Conservation (phyloP, 1,140 invertebrate species). For the Capitella teleta region DNA sequence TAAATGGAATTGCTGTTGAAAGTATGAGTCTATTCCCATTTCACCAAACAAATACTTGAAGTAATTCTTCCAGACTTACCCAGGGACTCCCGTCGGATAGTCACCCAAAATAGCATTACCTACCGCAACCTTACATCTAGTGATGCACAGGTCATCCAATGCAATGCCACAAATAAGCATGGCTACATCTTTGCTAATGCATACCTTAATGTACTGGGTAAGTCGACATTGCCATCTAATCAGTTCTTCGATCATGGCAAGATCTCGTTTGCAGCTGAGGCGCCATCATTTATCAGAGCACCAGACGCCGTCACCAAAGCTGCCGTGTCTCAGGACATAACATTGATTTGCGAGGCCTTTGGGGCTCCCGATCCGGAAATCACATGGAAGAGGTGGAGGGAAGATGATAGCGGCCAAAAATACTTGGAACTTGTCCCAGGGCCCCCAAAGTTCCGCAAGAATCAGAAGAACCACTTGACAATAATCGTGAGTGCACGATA, state of each 20-base stretch:
- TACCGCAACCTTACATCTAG: slow-evolving; percentile 69
- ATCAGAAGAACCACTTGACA: slow-evolving; percentile 57
- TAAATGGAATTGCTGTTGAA: slow-evolving; percentile 82
- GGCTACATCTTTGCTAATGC: slow-evolving; percentile 98
- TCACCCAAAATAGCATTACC: slow-evolving; percentile 56
- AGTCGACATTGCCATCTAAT: slow-evolving; percentile 15
- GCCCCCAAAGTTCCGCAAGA: neutral
- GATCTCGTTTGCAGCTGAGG: slow-evolving; percentile 44
- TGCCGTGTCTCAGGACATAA: slow-evolving; percentile 69
- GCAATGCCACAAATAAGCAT: slow-evolving; percentile 94
- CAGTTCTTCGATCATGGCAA: neutral
- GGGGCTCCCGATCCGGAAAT: slow-evolving; percentile 87
- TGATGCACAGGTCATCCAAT: slow-evolving; percentile 96
- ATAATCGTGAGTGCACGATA: slow-evolving; percentile 25
- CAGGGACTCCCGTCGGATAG: slow-evolving; percentile 56
- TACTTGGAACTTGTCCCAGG: too few relatives aligned
- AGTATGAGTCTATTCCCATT: slow-evolving; percentile 17
- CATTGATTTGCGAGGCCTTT: slow-evolving; percentile 81
- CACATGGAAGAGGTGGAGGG: slow-evolving; percentile 75
- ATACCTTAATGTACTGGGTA: slow-evolving; percentile 86
- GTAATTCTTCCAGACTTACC: slow-evolving; percentile 47
- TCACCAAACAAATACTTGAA: neutral
- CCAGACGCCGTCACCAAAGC: slow-evolving; percentile 56
- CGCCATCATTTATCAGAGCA: slow-evolving; percentile 76
- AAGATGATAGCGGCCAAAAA: neutral